Evolutionary conservation across 2,888 invertebrate genomes (phyloP), one percentile per base, ranked within the genome.

Genomic region (Lamproptera curius): DNA sequence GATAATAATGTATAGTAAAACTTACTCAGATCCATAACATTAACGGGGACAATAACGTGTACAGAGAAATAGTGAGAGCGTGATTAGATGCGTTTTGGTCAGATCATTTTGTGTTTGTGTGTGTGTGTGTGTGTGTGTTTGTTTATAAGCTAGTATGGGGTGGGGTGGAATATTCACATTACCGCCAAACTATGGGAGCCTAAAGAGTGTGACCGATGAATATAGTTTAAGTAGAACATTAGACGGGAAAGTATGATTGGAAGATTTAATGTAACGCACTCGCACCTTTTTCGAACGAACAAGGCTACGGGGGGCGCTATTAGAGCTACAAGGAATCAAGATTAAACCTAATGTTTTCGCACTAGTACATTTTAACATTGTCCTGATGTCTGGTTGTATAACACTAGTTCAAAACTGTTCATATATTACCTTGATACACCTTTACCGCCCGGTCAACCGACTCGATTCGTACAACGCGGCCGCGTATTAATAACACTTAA

Each of bases 321-420:
- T 54, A 59, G 70, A 73, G 63, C 67, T 70, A 67, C 59, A 62
- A 63, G 62, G 61, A 65, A 62, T 65, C 64, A 64, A 65, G 61
- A 68, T 62, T 60, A 58, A 37, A 31, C 11, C 28, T 40, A 44
- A n/a, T 14, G 10, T 39, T 17, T 26, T 9, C 28, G 51, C 38
- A 60, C 63, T 62, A 60, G 63, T 62, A 63, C 65, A 17, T 65
- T 38, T 39, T 13, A 14, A 56, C 63, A 56, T 63, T 69, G 73
- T 73, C 72, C 70, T 70, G 73, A 50, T 66, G 68, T 67, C 67
- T 71, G 72, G 67, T 67, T 67, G 58, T 50, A n/a, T 41, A 17
- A n/a, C n/a, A n/a, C n/a, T n/a, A n/a, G n/a, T n/a, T n/a, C n/a
- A n/a, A n/a, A n/a, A n/a, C n/a, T 16, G 26, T 41, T 20, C 50